Evolutionary conservation across 2,797 vertebrate genomes (phyloP).

Genomic region (Eulemur coronatus): DNA sequence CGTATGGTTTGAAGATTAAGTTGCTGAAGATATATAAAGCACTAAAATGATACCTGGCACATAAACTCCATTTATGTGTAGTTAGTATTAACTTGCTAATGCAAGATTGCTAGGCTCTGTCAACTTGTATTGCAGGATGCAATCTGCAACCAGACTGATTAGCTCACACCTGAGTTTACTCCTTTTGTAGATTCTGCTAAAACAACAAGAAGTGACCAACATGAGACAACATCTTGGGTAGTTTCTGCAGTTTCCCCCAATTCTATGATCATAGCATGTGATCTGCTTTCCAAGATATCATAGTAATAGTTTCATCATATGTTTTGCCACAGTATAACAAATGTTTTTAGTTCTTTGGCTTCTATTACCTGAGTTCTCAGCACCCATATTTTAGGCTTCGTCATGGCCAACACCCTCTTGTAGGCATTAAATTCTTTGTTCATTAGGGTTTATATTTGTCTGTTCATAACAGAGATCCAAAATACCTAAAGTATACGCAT

Average conservation of each 20-base stretch:
- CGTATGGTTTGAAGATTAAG: not conserved
- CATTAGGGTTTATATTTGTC: not conserved
- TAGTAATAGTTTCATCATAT: not conserved
- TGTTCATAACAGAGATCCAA: not conserved
- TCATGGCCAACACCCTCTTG: not conserved
- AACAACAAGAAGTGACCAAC: not conserved
- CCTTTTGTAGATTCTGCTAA: not conserved
- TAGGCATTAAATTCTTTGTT: not conserved
- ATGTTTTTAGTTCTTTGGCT: not conserved
- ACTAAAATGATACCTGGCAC: not conserved
- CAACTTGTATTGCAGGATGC: not conserved
- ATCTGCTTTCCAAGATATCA: not conserved
- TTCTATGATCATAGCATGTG: not conserved
- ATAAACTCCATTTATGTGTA: not conserved
- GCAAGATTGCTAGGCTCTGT: not conserved
- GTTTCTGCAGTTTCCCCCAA: not conserved
- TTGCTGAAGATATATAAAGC: not conserved
- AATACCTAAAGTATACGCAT: not conserved
- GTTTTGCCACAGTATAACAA: not conserved
- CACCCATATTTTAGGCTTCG: not conserved
- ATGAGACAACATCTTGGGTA: not conserved
- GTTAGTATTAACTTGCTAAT: not conserved
- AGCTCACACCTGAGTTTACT: not conserved
- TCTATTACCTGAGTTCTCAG: not conserved
- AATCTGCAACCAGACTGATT: not conserved